Base-by-base conservation (phyloP, 2,113 vertebrate species). In the Coracopsis vasa region DNA sequence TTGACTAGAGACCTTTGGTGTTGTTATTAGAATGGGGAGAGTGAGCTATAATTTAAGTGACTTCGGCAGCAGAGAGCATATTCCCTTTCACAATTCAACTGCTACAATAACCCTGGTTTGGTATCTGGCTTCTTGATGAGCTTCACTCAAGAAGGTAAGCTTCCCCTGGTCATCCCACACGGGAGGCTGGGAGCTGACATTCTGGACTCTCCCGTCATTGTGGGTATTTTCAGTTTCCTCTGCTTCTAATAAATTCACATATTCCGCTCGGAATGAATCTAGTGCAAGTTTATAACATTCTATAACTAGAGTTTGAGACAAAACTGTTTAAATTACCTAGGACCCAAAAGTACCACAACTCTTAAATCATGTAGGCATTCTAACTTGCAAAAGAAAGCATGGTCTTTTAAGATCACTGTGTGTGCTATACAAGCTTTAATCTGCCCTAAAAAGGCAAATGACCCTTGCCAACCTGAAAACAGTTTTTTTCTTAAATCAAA, bases 351-450 rank as follows among this genome's bases (percentile, higher is more conserved):
- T 13, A 33, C 6, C 10, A 25, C 23, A 29, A 58, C 25, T 47
- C 64, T 41, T 41, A 29, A n/a, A 70, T 14, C 14, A 33, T 0
- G 20, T 7, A 56, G 54, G 20, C 44, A 24, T 24, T 28, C 56
- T 23, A 45, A 25, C 33, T 24, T 45, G 31, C 71, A 33, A 42
- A 66, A 48, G 64, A 12, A 41, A 47, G 13, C 23, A 16, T 0
- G 0, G 37, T 18, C 31, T 33, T 8, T 24, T 17, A 13, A 29
- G 56, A 53, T 15, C 21, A 16, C 0, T 6, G 13, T 4, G 23
- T 17, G 20, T 14, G 37, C 69, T 27, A 5, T 3, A 5, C 3
- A 37, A 77, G n/a, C 21, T 75, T 31, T 50, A 42, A 42, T 27
- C 29, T 81, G 53, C 48, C 33, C 13, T 6, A 54, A 39, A 29